These are phyloP conservation scores for Calyptomena viridis DNA, from an alignment of 2,113 vertebrate genomes.

Conservation along the genomic window DNA sequence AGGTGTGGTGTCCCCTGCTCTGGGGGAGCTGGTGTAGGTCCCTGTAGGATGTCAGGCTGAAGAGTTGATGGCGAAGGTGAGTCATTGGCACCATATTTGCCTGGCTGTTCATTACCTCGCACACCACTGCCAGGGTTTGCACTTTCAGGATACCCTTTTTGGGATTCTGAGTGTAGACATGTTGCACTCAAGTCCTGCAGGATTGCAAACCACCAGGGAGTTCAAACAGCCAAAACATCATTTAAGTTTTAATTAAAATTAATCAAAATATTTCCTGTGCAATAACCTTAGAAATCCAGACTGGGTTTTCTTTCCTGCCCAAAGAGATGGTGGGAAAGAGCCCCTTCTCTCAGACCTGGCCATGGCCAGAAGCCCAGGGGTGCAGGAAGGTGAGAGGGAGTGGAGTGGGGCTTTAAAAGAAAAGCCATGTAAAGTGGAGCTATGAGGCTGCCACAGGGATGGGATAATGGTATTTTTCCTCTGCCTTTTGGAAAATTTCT, in stretches of 20 bases:
- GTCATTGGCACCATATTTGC: neutral
- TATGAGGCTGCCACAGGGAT: neutral
- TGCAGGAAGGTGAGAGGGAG: neutral
- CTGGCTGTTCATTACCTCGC: neutral
- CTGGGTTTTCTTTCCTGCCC: neutral
- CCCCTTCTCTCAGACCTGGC: neutral
- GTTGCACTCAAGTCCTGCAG: neutral
- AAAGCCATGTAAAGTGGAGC: neutral
- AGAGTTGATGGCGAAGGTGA: neutral
- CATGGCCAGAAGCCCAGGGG: fast-evolving
- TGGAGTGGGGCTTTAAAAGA: neutral
- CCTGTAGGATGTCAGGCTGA: neutral
- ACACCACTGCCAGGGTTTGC: neutral
- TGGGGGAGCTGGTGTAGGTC: neutral
- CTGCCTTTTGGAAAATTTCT: neutral
- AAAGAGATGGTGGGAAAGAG: neutral
- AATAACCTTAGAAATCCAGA: neutral
- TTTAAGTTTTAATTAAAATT: neutral
- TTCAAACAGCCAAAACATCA: neutral
- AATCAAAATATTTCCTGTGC: neutral
- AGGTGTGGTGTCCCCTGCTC: neutral
- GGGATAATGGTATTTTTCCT: neutral
- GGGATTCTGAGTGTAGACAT: no score
- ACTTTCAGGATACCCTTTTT: neutral
- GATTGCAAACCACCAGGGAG: neutral